Evolutionary conservation across 2,888 invertebrate species (phyloP).

Genomic region (Cremastobaeus sp.): DNA sequence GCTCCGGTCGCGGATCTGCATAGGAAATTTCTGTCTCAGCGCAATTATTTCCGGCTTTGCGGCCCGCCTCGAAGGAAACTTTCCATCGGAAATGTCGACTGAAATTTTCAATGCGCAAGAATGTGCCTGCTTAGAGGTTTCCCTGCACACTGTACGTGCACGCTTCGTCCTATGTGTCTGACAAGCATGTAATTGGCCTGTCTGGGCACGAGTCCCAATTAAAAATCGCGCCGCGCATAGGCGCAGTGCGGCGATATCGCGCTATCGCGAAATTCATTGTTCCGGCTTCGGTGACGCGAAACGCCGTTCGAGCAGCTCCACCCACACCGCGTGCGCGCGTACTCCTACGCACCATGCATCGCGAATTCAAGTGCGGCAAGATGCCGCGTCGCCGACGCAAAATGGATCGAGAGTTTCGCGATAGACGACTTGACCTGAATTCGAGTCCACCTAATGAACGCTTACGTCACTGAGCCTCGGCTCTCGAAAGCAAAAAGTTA

Average conservation of each 20-base stretch:
- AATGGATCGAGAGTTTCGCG: constrained; percentile 45
- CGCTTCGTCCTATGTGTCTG: no score
- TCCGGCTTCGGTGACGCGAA: constrained; percentile 41
- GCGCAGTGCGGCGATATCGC: no score
- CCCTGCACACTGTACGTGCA: no score
- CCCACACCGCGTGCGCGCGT: constrained; percentile 18
- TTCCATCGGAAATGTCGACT: no score
- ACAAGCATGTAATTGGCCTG: constrained; percentile 39
- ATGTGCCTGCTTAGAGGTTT: no score
- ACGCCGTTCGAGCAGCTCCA: constrained; percentile 33
- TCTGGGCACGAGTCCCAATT: constrained; percentile 29
- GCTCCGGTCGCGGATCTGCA: no score
- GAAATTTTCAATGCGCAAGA: no score
- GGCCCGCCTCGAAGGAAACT: no score
- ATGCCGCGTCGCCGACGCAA: constrained; percentile 38
- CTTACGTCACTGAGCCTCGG: constrained; percentile 39
- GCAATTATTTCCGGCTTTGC: no score
- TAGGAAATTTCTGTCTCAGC: no score
- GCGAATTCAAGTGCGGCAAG: constrained; percentile 46
- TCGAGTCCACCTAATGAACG: constrained; percentile 28
- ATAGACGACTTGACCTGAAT: constrained; percentile 48
- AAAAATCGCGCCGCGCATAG: constrained; percentile 33
- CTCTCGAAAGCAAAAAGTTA: no score
- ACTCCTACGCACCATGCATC: constrained; percentile 39
- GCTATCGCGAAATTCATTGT: constrained; percentile 39